Evolutionary conservation across 2,113 vertebrate species (phyloP).

Genomic region (Leptodactylus fuscus): DNA sequence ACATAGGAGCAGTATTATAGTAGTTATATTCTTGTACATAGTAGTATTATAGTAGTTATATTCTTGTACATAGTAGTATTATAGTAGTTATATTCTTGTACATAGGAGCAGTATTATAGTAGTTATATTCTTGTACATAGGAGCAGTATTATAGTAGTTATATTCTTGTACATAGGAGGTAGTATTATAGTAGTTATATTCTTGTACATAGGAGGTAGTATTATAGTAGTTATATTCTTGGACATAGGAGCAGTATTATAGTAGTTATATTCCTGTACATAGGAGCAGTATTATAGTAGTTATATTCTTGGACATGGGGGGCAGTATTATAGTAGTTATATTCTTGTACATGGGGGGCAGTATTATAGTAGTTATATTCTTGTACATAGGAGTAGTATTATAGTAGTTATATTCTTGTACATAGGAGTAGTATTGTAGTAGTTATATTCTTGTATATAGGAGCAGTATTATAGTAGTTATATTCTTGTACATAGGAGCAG

Average conservation of each 20-base stretch:
- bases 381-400: not conserved
- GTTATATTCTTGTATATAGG: slow-evolving; percentile 1
- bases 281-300: not conserved
- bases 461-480: slow-evolving; percentile 1
- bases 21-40: not conserved
- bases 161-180: not conserved
- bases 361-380: slow-evolving; percentile 5
- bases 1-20: not conserved
- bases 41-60: slow-evolving; percentile 13
- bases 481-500: not conserved
- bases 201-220: too few relatives aligned
- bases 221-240: too few relatives aligned
- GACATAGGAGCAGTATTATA: too few relatives aligned
- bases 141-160: not conserved
- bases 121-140: not conserved
- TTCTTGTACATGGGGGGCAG: not conserved
- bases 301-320: not conserved
- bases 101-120: not conserved
- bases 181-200: too few relatives aligned
- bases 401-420: not conserved
- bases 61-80: not conserved
- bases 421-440: not conserved
- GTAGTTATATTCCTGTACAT: too few relatives aligned
- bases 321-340: slow-evolving; percentile 8
- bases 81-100: too few relatives aligned